Percentiles rank a stretch among this genome's conserved stretches.
These are phyloP conservation scores for Pteronura brasiliensis DNA, from an alignment of 2,113 vertebrate genomes.

Conservation along the genomic window DNA sequence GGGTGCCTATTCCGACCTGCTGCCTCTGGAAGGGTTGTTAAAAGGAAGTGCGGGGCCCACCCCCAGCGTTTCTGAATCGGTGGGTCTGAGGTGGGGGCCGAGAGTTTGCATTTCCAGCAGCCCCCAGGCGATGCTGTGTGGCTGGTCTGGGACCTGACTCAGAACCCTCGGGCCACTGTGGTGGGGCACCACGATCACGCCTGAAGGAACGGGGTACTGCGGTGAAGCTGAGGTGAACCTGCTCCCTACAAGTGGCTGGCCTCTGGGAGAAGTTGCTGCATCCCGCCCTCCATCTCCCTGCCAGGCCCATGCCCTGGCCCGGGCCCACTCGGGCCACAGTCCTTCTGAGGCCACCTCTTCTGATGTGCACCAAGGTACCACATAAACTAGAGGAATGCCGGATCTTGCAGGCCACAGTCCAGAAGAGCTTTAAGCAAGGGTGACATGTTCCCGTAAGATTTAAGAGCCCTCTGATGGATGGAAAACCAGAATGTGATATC, in stretches of 20 bases:
- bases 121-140: neutral
- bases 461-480: neutral
- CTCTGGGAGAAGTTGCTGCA: too few species aligned
- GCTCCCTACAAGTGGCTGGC: neutral
- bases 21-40: too few species aligned
- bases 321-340: too few species aligned
- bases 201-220: too few species aligned
- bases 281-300: too few species aligned
- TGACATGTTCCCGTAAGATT: neutral
- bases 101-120: neutral
- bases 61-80: neutral
- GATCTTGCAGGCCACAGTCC: too few species aligned
- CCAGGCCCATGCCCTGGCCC: too few species aligned
- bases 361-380: too few species aligned
- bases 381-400: neutral
- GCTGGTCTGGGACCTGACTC: neutral
- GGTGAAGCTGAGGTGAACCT: neutral
- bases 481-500: neutral
- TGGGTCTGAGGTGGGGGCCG: neutral
- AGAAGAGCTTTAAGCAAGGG: neutral
- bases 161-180: neutral
- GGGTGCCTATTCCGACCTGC: neutral
- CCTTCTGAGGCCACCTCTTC: too few species aligned
- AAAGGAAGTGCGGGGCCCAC: neutral
- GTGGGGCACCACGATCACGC: fast-evolving